Conservation (phyloP, 2,797 vertebrate genomes). For the Ctenopoma kingsleyae region DNA sequence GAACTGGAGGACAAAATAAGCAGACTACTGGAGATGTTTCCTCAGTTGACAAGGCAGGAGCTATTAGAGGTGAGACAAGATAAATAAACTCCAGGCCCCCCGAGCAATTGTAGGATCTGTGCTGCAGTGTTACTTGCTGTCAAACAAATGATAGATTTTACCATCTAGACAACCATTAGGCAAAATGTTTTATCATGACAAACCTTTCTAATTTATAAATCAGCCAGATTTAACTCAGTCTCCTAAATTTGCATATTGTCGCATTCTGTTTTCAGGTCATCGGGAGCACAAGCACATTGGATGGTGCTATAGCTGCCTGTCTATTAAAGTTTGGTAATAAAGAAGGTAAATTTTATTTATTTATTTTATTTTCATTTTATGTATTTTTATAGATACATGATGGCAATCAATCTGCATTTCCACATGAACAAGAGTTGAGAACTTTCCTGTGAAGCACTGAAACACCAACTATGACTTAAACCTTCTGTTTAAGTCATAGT, state of each 20-base stretch:
- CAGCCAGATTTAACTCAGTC: background rate
- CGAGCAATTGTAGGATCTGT: background rate
- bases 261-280: conserved; percentile 82
- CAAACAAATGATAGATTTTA: background rate
- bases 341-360: conserved; percentile 73
- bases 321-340: conserved; percentile 82
- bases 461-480: too few relatives aligned
- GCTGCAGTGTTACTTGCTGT: background rate
- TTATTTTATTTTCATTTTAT: background rate
- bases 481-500: background rate
- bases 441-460: background rate
- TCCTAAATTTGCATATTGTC: background rate
- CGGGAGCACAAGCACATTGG: conserved; percentile 86
- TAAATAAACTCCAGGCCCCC: background rate
- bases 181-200: background rate
- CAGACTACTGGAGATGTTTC: conserved; percentile 88
- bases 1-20: conserved; percentile 79
- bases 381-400: background rate
- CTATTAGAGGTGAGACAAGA: conserved; percentile 80
- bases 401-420: background rate
- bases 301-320: conserved; percentile 88
- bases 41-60: conserved; percentile 83
- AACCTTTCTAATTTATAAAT: background rate
- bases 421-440: background rate
- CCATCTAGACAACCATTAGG: background rate